Percentiles rank a stretch among this genome's conserved stretches.
These are phyloP conservation scores for Archilochus colubris DNA, from an alignment of 2,113 vertebrate species.

Conservation along the genomic window DNA sequence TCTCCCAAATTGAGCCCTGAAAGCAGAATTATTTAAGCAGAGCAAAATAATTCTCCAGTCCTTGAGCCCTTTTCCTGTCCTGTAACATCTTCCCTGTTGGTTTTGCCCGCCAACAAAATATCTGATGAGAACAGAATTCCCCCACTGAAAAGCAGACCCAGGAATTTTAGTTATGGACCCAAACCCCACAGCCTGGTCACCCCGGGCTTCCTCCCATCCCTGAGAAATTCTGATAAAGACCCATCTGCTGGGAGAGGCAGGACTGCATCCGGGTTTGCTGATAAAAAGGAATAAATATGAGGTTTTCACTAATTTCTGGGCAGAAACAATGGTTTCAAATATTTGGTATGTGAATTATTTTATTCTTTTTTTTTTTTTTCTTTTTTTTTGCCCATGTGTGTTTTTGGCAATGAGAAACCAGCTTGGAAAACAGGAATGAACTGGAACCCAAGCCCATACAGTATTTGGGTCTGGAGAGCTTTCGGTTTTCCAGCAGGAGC, in stretches of 20 bases:
- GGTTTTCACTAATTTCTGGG: not conserved
- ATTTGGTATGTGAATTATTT: not conserved
- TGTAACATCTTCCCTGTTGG: not conserved
- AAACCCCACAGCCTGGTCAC: not conserved
- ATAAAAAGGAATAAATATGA: not conserved
- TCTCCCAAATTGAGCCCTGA: not conserved
- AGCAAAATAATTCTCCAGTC: not conserved
- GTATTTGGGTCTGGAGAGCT: not conserved
- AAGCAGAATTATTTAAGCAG: not conserved
- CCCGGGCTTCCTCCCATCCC: not conserved
- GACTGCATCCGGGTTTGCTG: not conserved
- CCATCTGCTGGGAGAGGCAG: not conserved
- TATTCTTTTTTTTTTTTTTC: too few species aligned
- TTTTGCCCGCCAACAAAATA: not conserved
- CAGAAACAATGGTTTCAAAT: not conserved
- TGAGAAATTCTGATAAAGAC: not conserved
- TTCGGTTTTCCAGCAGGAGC: not conserved
- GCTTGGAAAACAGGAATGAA: slow-evolving; percentile 31
- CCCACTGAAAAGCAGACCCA: not conserved
- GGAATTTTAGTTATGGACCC: not conserved
- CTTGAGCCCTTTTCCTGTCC: not conserved
- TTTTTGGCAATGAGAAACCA: slow-evolving; percentile 44
- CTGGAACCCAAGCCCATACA: not conserved
- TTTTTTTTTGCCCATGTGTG: not conserved
- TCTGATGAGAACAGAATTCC: not conserved